phyloP scores from a whole-genome alignment of 2,113 vertebrate genomes.

The Gambusia affinis region DNA sequence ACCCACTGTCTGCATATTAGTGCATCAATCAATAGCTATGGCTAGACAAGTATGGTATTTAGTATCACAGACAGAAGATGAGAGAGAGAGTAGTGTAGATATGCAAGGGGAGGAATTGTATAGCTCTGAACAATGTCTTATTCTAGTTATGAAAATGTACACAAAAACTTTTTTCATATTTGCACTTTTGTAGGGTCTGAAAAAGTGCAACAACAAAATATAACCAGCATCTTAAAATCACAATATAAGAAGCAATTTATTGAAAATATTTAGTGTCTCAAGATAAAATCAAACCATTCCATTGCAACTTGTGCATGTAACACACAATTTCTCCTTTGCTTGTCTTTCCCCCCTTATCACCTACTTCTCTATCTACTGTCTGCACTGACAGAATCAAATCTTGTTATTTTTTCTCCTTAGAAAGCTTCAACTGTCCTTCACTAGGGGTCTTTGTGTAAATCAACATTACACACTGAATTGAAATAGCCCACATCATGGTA shows the following conservation, averaged over 20 bases:
- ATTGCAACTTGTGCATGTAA: neutral
- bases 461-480: no score
- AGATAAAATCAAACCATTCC: neutral
- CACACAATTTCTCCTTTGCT: neutral
- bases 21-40: slow-evolving; percentile 37
- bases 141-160: no score
- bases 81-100: neutral
- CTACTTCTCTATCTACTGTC: neutral
- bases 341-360: neutral
- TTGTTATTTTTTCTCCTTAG: neutral
- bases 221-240: neutral
- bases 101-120: neutral
- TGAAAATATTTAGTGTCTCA: neutral
- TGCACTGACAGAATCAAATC: neutral
- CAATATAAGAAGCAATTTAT: neutral
- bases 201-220: no score
- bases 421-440: neutral
- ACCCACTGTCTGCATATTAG: slow-evolving; percentile 44
- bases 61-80: slow-evolving; percentile 27
- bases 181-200: no score
- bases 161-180: no score
- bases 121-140: no score
- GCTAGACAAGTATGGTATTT: slow-evolving; percentile 35
- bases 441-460: no score
- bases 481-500: no score